A percentile compares a stretch with the other conserved stretches of the same genome.
Evolutionary conservation across 2,888 invertebrate species (phyloP).

Genomic region (Aricia artaxerxes): DNA sequence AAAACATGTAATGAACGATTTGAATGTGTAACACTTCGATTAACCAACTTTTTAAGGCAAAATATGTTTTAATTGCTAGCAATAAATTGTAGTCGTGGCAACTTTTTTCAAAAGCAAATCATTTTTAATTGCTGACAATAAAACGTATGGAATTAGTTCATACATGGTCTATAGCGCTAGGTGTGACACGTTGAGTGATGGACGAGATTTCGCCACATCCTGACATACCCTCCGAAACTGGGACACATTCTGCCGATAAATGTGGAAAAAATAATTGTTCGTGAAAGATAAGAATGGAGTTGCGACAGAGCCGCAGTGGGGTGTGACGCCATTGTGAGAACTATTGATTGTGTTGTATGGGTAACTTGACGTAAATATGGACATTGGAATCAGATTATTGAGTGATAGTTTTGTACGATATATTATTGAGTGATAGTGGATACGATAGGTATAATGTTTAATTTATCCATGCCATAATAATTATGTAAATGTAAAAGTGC

Average conservation of each 20-base stretch:
- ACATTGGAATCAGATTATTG: neutral
- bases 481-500: too few species aligned
- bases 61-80: neutral
- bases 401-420: too few species aligned
- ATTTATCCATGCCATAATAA: too few species aligned
- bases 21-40: neutral
- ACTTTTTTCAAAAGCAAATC: neutral
- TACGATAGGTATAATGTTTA: too few species aligned
- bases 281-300: slow-evolving; percentile 28
- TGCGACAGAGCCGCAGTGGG: neutral
- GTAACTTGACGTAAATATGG: slow-evolving; percentile 12
- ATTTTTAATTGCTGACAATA: neutral
- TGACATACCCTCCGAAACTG: slow-evolving; percentile 24
- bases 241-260: slow-evolving; percentile 28
- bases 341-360: slow-evolving; percentile 23
- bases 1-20: neutral
- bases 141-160: neutral
- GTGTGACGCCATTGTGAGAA: slow-evolving; percentile 21
- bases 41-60: neutral
- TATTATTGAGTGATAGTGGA: too few species aligned
- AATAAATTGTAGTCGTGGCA: neutral
- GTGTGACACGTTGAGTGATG: neutral
- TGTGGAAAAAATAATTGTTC: slow-evolving; percentile 31
- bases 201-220: slow-evolving; percentile 23
- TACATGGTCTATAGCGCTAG: neutral